Percentiles rank a stretch among this genome's conserved stretches.
Conservation (phyloP, 1,140 invertebrate species). For the Neodiprion virginianus region DNA sequence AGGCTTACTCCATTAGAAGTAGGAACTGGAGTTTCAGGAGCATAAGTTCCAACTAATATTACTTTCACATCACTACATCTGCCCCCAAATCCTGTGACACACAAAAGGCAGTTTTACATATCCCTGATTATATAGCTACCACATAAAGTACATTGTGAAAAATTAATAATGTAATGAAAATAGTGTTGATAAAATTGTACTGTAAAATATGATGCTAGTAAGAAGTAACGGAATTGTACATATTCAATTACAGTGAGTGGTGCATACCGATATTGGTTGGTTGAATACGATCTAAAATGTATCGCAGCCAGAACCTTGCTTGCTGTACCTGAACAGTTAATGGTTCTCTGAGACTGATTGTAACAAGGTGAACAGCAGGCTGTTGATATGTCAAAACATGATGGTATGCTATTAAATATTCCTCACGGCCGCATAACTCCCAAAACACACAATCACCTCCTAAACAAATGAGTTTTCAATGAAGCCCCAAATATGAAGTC, state of each 20-base stretch:
- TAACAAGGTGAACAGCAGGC: conserved; percentile 71
- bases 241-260: conserved; percentile 2
- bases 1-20: conserved; percentile 51
- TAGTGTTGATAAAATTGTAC: not conserved
- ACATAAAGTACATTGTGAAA: not conserved
- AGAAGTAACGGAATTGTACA: not conserved
- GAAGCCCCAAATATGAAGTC: not conserved
- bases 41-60: conserved; percentile 58
- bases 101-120: no score
- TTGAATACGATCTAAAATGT: conserved; percentile 77
- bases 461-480: conserved; percentile 19
- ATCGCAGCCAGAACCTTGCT: conserved; percentile 82
- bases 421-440: conserved; percentile 85
- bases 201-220: not conserved
- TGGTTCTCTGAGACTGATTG: conserved; percentile 78
- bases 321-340: conserved; percentile 77
- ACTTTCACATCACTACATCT: conserved; percentile 56
- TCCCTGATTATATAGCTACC: not conserved
- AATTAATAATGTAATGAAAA: no score
- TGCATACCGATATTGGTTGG: conserved; percentile 73
- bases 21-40: conserved; percentile 51
- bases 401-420: conserved; percentile 81
- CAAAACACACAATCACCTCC: conserved; percentile 67
- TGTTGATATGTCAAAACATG: conserved; percentile 75
- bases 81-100: conserved; percentile 52